A percentile compares a stretch with the other conserved stretches of the same genome.
phyloP scores from a whole-genome alignment of 1,140 invertebrate genomes.

The Apis cerana region DNA sequence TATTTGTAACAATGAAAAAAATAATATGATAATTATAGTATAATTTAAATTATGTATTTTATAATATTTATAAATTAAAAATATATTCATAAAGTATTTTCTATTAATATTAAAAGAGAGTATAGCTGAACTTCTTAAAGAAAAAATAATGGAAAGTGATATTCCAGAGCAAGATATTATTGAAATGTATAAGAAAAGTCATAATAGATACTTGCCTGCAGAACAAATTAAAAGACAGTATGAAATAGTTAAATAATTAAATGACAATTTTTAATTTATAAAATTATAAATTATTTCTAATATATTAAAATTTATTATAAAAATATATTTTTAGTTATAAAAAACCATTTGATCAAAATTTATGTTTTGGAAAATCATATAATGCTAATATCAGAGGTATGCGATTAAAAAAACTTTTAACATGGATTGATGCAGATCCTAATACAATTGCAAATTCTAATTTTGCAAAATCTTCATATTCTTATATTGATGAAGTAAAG shows the following conservation, averaged over 20 bases:
- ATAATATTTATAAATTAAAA: background rate
- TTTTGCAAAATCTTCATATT: conserved; percentile 47
- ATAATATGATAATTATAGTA: background rate
- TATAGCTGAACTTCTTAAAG: conserved; percentile 15
- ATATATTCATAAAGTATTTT: conserved; percentile 2
- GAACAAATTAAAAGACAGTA: conserved; percentile 62
- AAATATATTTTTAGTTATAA: conserved; percentile 56
- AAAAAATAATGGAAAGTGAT: background rate
- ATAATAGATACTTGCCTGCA: conserved; percentile 57
- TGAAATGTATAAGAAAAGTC: conserved; percentile 57
- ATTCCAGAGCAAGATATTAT: background rate
- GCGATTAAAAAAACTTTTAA: conserved; percentile 54
- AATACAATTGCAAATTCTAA: conserved; percentile 46
- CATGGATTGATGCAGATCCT: conserved; percentile 52
- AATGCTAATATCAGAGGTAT: conserved; percentile 33
- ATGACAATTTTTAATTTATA: background rate
- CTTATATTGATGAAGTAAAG: conserved; percentile 56
- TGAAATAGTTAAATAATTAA: conserved; percentile 16
- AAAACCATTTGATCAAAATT: conserved; percentile 51
- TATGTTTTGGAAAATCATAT: conserved; percentile 53
- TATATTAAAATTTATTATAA: no score
- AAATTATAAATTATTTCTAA: no score
- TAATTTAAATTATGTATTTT: background rate
- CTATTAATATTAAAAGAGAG: conserved; percentile 12
- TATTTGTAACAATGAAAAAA: background rate